Evolutionary conservation across 2,113 vertebrate species (phyloP).

Genomic region (Colaptes auratus): DNA sequence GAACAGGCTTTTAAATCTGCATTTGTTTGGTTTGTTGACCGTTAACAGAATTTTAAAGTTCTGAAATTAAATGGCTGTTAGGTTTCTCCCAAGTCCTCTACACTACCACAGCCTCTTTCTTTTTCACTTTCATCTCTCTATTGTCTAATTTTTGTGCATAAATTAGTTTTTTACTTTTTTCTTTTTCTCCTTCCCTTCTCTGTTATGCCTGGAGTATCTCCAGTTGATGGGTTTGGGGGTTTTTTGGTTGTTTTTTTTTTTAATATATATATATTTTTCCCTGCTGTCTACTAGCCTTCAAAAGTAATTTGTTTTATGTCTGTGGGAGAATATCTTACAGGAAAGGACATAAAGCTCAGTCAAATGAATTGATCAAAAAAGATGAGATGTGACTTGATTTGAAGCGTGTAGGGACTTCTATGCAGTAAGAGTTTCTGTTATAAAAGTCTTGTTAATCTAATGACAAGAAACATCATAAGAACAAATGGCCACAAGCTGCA

Average conservation of each 20-base stretch:
- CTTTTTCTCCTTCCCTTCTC: neutral
- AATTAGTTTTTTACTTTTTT: neutral
- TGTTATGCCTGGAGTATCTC: neutral
- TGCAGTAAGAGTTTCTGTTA: neutral
- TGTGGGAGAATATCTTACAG: neutral
- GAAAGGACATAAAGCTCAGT: neutral
- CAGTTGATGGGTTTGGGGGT: neutral
- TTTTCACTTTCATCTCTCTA: neutral
- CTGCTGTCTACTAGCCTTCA: neutral
- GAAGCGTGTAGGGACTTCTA: neutral
- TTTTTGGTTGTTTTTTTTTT: too few species aligned
- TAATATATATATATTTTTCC: too few species aligned
- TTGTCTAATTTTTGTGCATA: neutral
- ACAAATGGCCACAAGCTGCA: neutral
- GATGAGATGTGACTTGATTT: slow-evolving; percentile 8
- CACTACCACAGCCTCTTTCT: neutral
- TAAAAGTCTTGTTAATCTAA: neutral
- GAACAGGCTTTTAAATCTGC: neutral
- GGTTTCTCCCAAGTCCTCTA: neutral
- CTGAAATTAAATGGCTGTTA: neutral
- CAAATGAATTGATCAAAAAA: slow-evolving; percentile 1
- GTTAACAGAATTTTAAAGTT: neutral
- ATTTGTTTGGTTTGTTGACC: neutral
- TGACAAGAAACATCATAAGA: neutral
- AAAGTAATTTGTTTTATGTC: slow-evolving; percentile 13